Evolutionary conservation across 1,140 invertebrate species (phyloP).

Genomic region (Meloidogyne chitwoodi): DNA sequence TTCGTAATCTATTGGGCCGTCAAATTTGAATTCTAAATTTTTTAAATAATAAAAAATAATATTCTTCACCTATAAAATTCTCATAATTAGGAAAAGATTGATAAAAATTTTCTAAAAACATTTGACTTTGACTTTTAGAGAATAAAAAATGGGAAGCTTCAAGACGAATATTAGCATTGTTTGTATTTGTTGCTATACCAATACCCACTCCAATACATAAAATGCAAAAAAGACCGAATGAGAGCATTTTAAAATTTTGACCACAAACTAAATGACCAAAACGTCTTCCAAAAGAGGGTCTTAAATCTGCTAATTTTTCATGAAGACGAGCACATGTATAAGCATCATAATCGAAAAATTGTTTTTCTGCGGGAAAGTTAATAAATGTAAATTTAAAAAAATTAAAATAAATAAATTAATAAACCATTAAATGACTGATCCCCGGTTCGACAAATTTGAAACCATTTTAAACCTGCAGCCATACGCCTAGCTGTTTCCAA

Average conservation of each 20-base stretch:
- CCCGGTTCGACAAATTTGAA: constrained; percentile 34
- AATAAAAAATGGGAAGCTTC: constrained; percentile 15
- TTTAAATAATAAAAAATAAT: not conserved
- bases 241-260: constrained; percentile 13
- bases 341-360: constrained; percentile 36
- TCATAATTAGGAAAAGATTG: constrained; percentile 35
- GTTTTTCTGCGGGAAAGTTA: constrained; percentile 26
- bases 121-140: not conserved
- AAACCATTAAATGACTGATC: constrained; percentile 41
- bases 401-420: not conserved
- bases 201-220: not conserved
- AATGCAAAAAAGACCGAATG: constrained; percentile 15
- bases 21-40: constrained; percentile 35
- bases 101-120: constrained; percentile 16
- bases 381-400: not conserved
- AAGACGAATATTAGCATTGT: not conserved
- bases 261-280: constrained; percentile 27
- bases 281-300: constrained; percentile 26
- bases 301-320: constrained; percentile 41
- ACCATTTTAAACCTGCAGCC: constrained; percentile 46
- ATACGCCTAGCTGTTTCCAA: constrained; percentile 30
- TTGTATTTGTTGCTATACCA: not conserved
- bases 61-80: constrained; percentile 33
- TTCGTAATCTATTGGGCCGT: constrained; percentile 24
- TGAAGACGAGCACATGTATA: constrained; percentile 30